These are phyloP conservation scores for Anthopleura sola DNA, from an alignment of 64 coral and sea anemone genomes.

Conservation along the genomic window DNA sequence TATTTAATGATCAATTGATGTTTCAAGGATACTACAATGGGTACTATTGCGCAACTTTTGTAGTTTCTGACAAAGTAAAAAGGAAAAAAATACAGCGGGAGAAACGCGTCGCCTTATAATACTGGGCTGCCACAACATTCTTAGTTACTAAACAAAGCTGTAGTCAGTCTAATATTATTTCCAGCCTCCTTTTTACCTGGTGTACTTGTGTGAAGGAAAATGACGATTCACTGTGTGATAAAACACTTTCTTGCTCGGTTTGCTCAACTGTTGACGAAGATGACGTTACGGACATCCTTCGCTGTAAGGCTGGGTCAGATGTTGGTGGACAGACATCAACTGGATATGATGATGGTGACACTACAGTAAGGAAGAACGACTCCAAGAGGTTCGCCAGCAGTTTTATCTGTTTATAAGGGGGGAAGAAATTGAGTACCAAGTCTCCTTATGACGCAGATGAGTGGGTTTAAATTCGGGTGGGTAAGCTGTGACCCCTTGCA, in stretches of 20 bases:
- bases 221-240: conserved; percentile 68
- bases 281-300: conserved; percentile 67
- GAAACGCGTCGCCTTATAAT: no score
- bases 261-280: conserved; percentile 80
- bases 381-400: conserved; percentile 42
- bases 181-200: conserved; percentile 33
- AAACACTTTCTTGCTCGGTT: conserved; percentile 58
- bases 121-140: no score
- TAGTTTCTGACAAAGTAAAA: no score
- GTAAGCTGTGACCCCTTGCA: no score
- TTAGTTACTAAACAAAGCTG: no score
- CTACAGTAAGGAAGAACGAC: background rate
- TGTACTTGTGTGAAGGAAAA: conserved; percentile 66
- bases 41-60: no score
- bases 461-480: background rate
- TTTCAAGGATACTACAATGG: no score
- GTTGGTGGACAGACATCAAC: conserved; percentile 29
- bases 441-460: background rate
- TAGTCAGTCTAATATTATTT: no score
- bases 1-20: no score
- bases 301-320: conserved; percentile 27
- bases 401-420: conserved; percentile 18
- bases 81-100: no score
- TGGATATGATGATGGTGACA: background rate
- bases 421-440: background rate